Conservation (phyloP, 2,113 vertebrate genomes). For the Coptodon rendalli region DNA sequence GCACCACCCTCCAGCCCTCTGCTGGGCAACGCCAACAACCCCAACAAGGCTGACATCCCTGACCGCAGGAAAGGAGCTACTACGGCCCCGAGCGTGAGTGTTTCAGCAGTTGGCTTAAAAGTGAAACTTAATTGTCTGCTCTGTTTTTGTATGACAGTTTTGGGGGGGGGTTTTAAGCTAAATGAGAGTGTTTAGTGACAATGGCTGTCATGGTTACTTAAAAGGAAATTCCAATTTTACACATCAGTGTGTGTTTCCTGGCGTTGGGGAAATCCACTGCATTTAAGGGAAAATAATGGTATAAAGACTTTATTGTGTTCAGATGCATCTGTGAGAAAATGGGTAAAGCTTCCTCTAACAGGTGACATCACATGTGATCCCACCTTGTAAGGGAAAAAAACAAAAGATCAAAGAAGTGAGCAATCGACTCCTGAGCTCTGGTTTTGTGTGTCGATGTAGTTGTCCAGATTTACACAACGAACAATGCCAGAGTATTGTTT, state of each 20-base stretch:
- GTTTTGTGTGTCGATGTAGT: not conserved
- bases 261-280: not conserved
- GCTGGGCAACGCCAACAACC: slow-evolving; percentile 93
- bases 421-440: not conserved
- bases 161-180: rapidly evolving
- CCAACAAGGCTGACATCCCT: slow-evolving; percentile 97
- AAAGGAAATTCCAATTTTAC: not conserved
- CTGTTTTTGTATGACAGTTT: not conserved
- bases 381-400: not conserved
- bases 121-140: not conserved
- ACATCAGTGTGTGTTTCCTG: not conserved
- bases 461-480: not conserved
- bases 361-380: not conserved
- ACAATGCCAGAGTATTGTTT: not conserved
- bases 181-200: not conserved
- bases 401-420: not conserved
- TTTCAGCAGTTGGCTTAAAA: not conserved
- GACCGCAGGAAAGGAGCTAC: slow-evolving; percentile 88
- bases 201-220: not conserved
- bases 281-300: not conserved
- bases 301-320: not conserved
- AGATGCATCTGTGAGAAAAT: rapidly evolving
- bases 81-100: slow-evolving; percentile 81
- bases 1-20: slow-evolving; percentile 88
- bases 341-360: not conserved